Evolutionary conservation across 2,113 vertebrate genomes (phyloP), one percentile per base, ranked within the genome.

Genomic region (Penelope pileata): DNA sequence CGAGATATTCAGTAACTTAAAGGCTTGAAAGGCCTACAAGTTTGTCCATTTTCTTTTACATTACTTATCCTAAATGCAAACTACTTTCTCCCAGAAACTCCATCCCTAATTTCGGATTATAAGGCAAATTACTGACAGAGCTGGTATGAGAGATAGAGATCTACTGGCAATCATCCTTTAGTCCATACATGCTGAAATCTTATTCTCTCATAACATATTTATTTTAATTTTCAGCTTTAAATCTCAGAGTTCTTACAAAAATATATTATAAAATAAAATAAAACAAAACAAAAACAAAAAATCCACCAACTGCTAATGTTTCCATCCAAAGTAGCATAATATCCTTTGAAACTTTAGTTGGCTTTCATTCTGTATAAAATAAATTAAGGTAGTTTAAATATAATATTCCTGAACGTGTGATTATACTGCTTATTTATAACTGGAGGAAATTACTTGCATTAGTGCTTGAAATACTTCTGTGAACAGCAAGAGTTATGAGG

Each of bases 341-440:
- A 11, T 88, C 27, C 32, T 11, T 59, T 68, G 29, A 72, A 88
- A 88, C 19, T 34, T 68, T 30, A 64, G 21, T 45, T 90, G 60
- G 21, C 15, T 74, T 95, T 94, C 91, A 51, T 75, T 94, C 80
- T 58, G 56, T 60, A 53, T 51, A 85, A 93, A 97, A 93, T 69
- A 95, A 59, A 83, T 48, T 4, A 87, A 75, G 7, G 14, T 85
- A 74, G 26, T 72, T 93, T 93, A 95, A 93, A 90, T 36, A 59
- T 63, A 75, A 18, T 59, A 60, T 95, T 96, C 73, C 67, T 79
- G 89, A 91, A 75, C 68, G n/a, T 59, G 69, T 19, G 1, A 92
- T 96, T 96, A 85, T 32, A 77, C 79, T 29, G 43, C 1, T 64
- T 84, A 74, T 76, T 88, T 50, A 54, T 86, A 95, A 96, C 82